Evolutionary conservation across 2,113 vertebrate species (phyloP).

Genomic region (Osmerus mordax): DNA sequence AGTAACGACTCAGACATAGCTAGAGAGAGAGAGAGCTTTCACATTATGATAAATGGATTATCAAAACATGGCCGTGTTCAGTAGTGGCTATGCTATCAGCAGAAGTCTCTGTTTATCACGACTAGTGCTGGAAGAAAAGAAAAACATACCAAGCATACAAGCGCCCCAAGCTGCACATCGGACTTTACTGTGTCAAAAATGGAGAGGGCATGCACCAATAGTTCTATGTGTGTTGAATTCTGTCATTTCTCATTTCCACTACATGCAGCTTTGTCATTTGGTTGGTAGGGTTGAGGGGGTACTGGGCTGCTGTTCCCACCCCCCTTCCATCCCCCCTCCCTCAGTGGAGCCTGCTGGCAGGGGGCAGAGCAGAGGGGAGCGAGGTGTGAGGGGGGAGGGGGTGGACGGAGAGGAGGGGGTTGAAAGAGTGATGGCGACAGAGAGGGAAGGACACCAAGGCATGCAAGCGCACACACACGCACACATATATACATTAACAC

Average conservation of each 20-base stretch:
- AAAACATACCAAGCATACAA: too few species aligned
- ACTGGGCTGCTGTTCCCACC: background rate
- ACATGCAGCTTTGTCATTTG: background rate
- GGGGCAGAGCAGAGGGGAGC: constrained; percentile 32
- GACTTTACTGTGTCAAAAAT: background rate
- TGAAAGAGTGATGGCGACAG: constrained; percentile 16
- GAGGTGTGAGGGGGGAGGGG: constrained; percentile 36
- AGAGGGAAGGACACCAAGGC: constrained; percentile 43
- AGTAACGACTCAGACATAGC: too few species aligned
- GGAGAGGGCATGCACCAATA: background rate
- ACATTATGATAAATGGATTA: constrained; percentile 8
- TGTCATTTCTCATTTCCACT: background rate
- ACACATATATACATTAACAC: background rate
- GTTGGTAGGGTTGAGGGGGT: background rate
- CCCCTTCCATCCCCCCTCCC: too few species aligned
- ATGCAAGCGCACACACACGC: constrained; percentile 29
- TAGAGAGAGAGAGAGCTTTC: too few species aligned
- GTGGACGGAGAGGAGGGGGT: background rate
- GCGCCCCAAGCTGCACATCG: too few species aligned
- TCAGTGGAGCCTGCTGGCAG: too few species aligned
- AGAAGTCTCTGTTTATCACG: too few species aligned
- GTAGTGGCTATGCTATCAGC: background rate
- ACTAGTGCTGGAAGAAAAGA: too few species aligned
- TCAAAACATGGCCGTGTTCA: background rate
- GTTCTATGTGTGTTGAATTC: background rate